Conservation (phyloP, 2,888 invertebrate species). For the Trissolcus japonicus region DNA sequence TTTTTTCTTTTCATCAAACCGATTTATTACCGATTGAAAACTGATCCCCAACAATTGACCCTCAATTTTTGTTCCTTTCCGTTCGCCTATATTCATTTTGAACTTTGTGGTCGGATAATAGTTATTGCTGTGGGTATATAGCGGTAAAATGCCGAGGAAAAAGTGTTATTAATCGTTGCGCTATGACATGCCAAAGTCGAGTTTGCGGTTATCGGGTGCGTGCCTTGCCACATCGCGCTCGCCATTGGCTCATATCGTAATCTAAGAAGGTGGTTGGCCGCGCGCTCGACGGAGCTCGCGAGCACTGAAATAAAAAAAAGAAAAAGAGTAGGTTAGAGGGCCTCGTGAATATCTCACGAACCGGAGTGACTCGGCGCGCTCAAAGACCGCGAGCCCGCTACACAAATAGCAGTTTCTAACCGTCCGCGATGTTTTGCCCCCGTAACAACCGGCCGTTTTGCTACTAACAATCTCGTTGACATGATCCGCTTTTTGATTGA, state of each 20-base stretch:
- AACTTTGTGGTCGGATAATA: conserved; percentile 22
- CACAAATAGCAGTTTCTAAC: conserved; percentile 19
- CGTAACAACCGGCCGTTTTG: too few species aligned
- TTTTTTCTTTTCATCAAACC: too few species aligned
- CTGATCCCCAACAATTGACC: not conserved
- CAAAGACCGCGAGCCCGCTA: conserved; percentile 51
- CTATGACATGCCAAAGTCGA: conserved; percentile 53
- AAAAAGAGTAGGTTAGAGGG: conserved; percentile 63
- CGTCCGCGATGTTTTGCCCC: too few species aligned
- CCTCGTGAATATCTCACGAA: conserved; percentile 69
- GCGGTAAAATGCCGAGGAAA: conserved; percentile 3
- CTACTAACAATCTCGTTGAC: conserved; percentile 5
- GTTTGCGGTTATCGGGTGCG: conserved; percentile 64
- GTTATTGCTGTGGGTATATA: conserved; percentile 16
- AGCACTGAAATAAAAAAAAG: conserved; percentile 64
- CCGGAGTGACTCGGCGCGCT: conserved; percentile 60
- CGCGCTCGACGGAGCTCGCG: conserved; percentile 64
- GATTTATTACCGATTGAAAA: too few species aligned
- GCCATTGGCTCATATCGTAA: conserved; percentile 70
- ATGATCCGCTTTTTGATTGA: conserved; percentile 1
- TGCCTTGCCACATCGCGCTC: conserved; percentile 67
- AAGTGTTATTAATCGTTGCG: conserved; percentile 49
- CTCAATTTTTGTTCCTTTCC: not conserved
- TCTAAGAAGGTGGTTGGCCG: conserved; percentile 70
- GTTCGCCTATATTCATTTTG: not conserved